Conservation (phyloP, 2,797 vertebrate species). For the Spea hammondii region DNA sequence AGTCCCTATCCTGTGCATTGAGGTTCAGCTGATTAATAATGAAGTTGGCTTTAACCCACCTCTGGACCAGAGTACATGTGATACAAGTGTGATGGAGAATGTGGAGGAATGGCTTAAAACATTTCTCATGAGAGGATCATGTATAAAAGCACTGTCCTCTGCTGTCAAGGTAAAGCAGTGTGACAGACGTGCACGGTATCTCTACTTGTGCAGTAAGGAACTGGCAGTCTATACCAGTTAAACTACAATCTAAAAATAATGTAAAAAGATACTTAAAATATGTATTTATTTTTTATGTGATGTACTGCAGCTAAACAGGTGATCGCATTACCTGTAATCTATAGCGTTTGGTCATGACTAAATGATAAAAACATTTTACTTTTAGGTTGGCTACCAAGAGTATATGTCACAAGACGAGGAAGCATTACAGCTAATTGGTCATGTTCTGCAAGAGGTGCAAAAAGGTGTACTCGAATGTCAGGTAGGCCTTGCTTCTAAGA, state of each 20-base stretch:
- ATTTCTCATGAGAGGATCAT: slow-evolving; percentile 41
- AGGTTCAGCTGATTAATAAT: slow-evolving; percentile 37
- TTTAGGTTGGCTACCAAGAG: slow-evolving; percentile 34
- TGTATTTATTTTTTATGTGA: too few relatives aligned
- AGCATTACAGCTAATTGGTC: slow-evolving; percentile 35
- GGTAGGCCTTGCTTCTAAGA: slow-evolving; percentile 12
- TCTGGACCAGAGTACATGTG: slow-evolving; percentile 38
- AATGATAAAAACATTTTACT: slow-evolving; percentile 8
- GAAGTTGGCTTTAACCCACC: slow-evolving; percentile 46
- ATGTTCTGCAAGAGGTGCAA: slow-evolving; percentile 44
- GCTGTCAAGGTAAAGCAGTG: slow-evolving; percentile 27
- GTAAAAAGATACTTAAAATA: too few relatives aligned
- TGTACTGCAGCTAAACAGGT: too few relatives aligned
- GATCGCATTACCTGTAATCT: too few relatives aligned
- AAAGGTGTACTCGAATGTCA: slow-evolving; percentile 26
- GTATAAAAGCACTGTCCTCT: slow-evolving; percentile 27
- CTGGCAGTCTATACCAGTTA: too few relatives aligned
- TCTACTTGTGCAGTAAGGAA: too few relatives aligned
- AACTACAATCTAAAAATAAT: too few relatives aligned
- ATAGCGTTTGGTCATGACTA: too few relatives aligned
- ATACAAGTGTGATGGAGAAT: slow-evolving; percentile 41
- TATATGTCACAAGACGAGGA: slow-evolving; percentile 44
- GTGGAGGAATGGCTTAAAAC: slow-evolving; percentile 43
- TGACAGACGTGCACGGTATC: background rate
- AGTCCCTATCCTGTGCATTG: slow-evolving; percentile 22